Evolutionary conservation across 2,113 vertebrate species (phyloP), one percentile per base, ranked within the genome.

Genomic region (Taurulus bubalis): DNA sequence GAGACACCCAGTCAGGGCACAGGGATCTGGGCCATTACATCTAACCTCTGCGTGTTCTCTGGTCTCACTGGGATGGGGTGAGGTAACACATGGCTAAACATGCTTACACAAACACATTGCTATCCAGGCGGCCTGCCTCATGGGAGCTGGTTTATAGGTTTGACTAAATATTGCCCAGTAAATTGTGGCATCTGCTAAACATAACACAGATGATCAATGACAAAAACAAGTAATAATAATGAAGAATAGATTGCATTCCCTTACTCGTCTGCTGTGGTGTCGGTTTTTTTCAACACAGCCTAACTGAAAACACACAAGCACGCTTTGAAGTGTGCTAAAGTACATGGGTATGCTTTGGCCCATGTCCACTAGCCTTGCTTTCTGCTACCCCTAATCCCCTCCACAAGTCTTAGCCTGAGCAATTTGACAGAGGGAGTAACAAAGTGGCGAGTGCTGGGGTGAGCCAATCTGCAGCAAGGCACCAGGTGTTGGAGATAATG

Each of bases 401-500:
- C 66, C 76, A 56, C 38, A 75, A 79, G 78, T 76, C 82, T 82
- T 74, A 86, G 80, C 45, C 75, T 82, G 83, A 88, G 82, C 53
- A 82, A 87, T 87, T 83, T 80, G 85, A 87, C 64, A 77, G 73
- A 84, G 70, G 32, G 68, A 71, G 80, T 82, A 89, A 86, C 78
- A 85, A 65, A 78, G 83, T 86, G 83, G 71, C 66, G 70, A 59
- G 71, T 63, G 60, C 72, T 58, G 59, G 51, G 72, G 78, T 70
- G 85, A 84, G 85, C 73, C 87, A 89, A 85, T 89, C 85, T 91
- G 81, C 72, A 63, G 70, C 77, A 68, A 51, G 60, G 87, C 78
- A 79, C 86, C 89, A 92, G 90, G 93, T 93, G 87, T 79, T 89
- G 80, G 71, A 86, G 81, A 89, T 88, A 87, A 91, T 83, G 82